Conservation (phyloP, 1,140 invertebrate genomes). For the Pentalonia nigronervosa region DNA sequence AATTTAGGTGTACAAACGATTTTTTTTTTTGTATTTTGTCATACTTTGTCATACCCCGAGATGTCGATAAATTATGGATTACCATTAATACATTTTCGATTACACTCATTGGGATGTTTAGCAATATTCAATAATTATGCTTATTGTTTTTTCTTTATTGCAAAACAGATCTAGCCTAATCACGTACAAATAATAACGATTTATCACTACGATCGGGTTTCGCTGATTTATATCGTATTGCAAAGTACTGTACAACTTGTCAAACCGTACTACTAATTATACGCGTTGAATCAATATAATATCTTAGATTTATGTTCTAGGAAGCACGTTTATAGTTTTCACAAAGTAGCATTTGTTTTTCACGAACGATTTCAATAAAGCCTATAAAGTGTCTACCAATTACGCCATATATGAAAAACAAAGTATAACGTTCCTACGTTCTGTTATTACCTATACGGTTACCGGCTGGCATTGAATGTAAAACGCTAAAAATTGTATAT, state of each 20-base stretch:
- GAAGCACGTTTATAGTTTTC: conserved; percentile 46
- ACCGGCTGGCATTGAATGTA: conserved; percentile 27
- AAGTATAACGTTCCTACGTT: background rate
- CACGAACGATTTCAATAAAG: conserved; percentile 12
- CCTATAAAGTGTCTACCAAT: background rate
- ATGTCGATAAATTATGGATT: background rate
- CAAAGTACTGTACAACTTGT: background rate
- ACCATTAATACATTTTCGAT: background rate
- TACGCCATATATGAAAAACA: conserved; percentile 27
- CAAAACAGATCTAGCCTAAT: background rate
- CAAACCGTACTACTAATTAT: background rate
- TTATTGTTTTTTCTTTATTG: background rate
- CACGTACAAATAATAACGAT: background rate
- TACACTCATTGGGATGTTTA: background rate
- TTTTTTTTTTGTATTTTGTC: background rate
- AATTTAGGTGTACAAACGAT: too few relatives aligned
- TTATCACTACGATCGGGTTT: background rate
- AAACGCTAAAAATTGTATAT: background rate
- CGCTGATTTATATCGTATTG: conserved; percentile 24
- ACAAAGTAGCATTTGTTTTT: conserved; percentile 13
- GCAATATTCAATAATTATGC: background rate
- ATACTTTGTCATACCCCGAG: background rate
- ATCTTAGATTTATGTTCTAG: conserved; percentile 10
- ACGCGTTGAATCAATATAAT: conserved; percentile 12
- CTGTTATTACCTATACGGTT: background rate